phyloP scores from a whole-genome alignment of 2,888 invertebrate genomes.

The Latrodectus elegans region DNA sequence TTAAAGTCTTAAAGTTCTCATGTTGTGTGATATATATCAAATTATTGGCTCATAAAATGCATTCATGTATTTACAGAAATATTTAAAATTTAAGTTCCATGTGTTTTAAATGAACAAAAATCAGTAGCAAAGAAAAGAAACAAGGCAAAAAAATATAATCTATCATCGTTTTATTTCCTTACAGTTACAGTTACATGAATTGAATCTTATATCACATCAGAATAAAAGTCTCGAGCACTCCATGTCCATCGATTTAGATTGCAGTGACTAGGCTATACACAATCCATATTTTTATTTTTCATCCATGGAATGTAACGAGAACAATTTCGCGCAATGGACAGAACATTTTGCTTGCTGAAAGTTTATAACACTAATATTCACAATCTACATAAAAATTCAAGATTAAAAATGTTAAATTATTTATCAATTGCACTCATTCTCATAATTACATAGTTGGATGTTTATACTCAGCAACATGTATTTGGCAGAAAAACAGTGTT shows the following conservation, averaged over 20 bases:
- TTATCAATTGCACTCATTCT: too few relatives aligned
- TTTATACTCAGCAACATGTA: too few relatives aligned
- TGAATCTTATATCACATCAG: slow-evolving; percentile 58
- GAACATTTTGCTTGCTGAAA: slow-evolving; percentile 2
- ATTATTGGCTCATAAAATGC: background rate
- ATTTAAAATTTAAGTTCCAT: background rate
- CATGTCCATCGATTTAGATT: slow-evolving; percentile 47
- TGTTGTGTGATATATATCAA: background rate
- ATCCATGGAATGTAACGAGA: slow-evolving; percentile 60
- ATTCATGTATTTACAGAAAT: background rate
- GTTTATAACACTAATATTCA: slow-evolving; percentile 6
- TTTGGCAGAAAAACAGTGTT: too few relatives aligned
- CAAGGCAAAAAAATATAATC: slow-evolving; percentile 15
- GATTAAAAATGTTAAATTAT: background rate
- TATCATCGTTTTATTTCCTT: slow-evolving; percentile 56
- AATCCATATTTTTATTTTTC: slow-evolving; percentile 41
- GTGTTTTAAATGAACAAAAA: background rate
- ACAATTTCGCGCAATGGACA: slow-evolving; percentile 10
- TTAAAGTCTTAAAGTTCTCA: background rate
- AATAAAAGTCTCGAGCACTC: slow-evolving; percentile 60
- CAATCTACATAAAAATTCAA: background rate
- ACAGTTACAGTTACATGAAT: slow-evolving; percentile 53
- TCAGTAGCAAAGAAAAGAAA: slow-evolving; percentile 2
- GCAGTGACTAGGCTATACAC: slow-evolving; percentile 66
- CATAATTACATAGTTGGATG: too few relatives aligned